Base-by-base conservation (phyloP, 2,113 vertebrate species). In the Montifringilla adamsi region DNA sequence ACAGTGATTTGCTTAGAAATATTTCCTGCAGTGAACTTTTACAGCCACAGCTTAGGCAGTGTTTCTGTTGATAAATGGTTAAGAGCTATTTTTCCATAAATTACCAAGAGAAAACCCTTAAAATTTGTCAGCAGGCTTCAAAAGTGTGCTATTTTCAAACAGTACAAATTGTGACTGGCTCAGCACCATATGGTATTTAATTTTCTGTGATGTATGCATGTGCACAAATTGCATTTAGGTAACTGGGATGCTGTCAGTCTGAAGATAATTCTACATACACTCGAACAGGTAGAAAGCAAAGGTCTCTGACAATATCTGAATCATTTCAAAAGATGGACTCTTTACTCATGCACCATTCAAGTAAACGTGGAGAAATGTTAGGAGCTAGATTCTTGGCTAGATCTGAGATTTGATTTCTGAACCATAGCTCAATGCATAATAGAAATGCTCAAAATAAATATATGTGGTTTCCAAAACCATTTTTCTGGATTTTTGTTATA, bases 131-230 rank as follows among this genome's bases (percentile, higher is more conserved):
- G 89, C 85, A 93, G 91, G 56, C 77, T 96, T 96, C 91, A 96
- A 73, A 96, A 94, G 60, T 52, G 53, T 96, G 87, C 80, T 97
- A 96, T 96, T 97, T 97, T 94, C 95, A 96, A 97, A 69, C 77
- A 95, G 95, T 78, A 97, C 95, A 97, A 97, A 97, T 95, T 96
- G 94, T 93, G 83, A 97, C 91, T 95, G 91, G 95, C 70, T 97
- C 74, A 81, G 80, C 87, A 96, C 94, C 97, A 96, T 97, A 96
- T 97, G 97, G 94, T 96, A 96, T 97, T 97, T 96, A 92, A 96
- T 97, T 96, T 96, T 96, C 92, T 96, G 46, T 97, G 95, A 96
- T 93, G 72, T 94, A 96, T 96, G 93, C 91, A 79, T 94, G 89
- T 89, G 86, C 94, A 96, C 93, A 96, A 95, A 90, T 94, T 97